Conservation (phyloP, 30 jellyfish, hydroid and myxozoan genomes). For the Rhopilema esculentum region DNA sequence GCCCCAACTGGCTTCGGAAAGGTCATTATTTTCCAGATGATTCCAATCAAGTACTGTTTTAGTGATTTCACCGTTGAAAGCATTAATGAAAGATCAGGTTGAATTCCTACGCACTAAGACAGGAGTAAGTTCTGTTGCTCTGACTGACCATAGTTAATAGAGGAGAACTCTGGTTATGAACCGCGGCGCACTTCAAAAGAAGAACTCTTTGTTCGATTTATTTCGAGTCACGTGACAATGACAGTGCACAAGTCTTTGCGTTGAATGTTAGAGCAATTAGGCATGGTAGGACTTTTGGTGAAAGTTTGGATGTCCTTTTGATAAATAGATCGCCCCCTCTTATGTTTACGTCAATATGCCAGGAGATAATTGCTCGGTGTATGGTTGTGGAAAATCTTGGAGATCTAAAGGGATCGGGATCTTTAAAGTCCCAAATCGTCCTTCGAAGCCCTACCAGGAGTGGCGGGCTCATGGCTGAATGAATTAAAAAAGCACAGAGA, state of each 20-base stretch:
- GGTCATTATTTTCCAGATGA: too few relatives aligned
- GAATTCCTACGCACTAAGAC: too few relatives aligned
- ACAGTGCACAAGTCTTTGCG: slow-evolving; percentile 19
- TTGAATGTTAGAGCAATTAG: not conserved
- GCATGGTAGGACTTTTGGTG: not conserved
- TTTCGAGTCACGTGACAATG: slow-evolving; percentile 26
- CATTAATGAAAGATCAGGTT: too few relatives aligned
- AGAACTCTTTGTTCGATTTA: slow-evolving; percentile 1
- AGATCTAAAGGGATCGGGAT: slow-evolving; percentile 48
- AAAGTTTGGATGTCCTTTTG: not conserved
- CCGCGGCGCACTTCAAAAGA: slow-evolving; percentile 30
- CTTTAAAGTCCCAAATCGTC: slow-evolving; percentile 33
- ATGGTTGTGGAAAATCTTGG: slow-evolving; percentile 46
- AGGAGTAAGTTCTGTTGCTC: too few relatives aligned
- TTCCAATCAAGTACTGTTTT: too few relatives aligned
- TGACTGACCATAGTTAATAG: slow-evolving; percentile 15
- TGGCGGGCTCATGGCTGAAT: slow-evolving; percentile 36
- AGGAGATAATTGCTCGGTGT: slow-evolving; percentile 57
- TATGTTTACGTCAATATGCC: slow-evolving; percentile 22
- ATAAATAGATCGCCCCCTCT: slow-evolving; percentile 16
- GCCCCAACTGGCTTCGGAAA: too few relatives aligned
- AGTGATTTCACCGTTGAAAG: too few relatives aligned
- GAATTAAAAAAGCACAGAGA: slow-evolving; percentile 19
- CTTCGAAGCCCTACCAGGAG: not conserved
- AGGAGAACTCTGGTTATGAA: slow-evolving; percentile 37